These are phyloP conservation scores for Cephalopterus ornatus DNA, from an alignment of 2,113 vertebrate species.

Conservation along the genomic window DNA sequence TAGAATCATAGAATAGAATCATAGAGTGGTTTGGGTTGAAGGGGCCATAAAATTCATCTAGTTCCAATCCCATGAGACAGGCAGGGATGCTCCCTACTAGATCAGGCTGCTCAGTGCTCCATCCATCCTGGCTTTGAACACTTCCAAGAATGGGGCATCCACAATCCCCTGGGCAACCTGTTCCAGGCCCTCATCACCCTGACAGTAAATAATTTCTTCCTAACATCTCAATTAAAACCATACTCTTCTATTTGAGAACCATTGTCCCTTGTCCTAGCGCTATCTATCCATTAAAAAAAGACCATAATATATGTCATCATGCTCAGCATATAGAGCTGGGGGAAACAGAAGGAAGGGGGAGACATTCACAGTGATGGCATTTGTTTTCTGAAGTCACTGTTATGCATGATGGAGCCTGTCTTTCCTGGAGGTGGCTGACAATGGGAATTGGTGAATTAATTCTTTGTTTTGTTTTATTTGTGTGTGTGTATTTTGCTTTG, in stretches of 20 bases:
- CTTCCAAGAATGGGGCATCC: not conserved
- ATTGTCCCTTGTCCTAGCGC: not conserved
- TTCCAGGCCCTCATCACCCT: not conserved
- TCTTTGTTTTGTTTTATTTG: not conserved
- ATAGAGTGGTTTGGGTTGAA: not conserved
- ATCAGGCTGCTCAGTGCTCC: not conserved
- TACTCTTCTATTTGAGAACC: not conserved
- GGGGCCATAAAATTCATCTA: not conserved
- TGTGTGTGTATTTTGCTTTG: not conserved
- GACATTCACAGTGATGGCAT: not conserved
- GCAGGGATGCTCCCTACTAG: not conserved
- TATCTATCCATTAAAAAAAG: not conserved
- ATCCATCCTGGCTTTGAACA: not conserved
- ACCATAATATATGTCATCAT: not conserved
- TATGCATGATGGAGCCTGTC: not conserved
- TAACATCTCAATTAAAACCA: not conserved
- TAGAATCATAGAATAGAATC: too few species aligned
- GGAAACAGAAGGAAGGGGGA: too few species aligned
- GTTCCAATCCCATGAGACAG: not conserved
- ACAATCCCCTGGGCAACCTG: not conserved
- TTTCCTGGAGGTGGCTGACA: not conserved
- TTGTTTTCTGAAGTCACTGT: not conserved
- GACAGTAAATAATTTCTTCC: not conserved
- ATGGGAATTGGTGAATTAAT: not conserved
- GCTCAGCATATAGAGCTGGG: not conserved